These are phyloP conservation scores for Synergus gifuensis DNA, from an alignment of 2,888 invertebrate species.

Conservation along the genomic window DNA sequence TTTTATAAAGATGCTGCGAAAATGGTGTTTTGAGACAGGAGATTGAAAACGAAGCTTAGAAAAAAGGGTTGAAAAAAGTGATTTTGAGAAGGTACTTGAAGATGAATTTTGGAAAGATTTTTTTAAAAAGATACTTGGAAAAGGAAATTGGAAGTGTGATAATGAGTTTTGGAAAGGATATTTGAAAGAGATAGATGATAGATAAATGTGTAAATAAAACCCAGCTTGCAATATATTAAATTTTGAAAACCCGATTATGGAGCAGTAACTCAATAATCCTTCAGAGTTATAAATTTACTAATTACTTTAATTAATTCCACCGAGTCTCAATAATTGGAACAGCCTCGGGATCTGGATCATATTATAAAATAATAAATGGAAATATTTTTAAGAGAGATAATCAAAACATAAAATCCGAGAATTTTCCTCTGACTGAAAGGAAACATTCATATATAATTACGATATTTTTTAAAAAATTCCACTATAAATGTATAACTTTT, in stretches of 20 bases:
- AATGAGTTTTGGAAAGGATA: too few relatives aligned
- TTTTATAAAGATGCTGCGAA: too few relatives aligned
- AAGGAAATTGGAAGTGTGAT: too few relatives aligned
- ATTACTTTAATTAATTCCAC: not conserved
- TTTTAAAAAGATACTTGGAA: too few relatives aligned
- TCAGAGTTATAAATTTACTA: not conserved
- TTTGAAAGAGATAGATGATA: not conserved
- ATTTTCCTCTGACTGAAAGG: not conserved
- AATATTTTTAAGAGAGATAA: not conserved
- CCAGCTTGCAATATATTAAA: not conserved
- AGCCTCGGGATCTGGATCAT: not conserved
- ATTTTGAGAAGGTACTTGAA: too few relatives aligned
- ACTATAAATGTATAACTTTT: constrained; percentile 16
- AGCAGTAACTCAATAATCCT: not conserved
- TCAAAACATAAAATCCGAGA: not conserved
- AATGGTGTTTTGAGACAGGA: too few relatives aligned
- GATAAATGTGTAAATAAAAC: not conserved
- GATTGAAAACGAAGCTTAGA: too few relatives aligned
- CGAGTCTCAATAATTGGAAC: not conserved
- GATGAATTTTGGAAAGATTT: too few relatives aligned
- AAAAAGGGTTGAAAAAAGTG: too few relatives aligned
- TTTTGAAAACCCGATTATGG: not conserved
- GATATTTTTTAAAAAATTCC: not conserved
- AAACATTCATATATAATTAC: not conserved
- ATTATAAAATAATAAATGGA: not conserved